Evolutionary conservation across 2,888 invertebrate genomes (phyloP), one percentile per base, ranked within the genome.

Genomic region (Pemphredon lugubris): DNA sequence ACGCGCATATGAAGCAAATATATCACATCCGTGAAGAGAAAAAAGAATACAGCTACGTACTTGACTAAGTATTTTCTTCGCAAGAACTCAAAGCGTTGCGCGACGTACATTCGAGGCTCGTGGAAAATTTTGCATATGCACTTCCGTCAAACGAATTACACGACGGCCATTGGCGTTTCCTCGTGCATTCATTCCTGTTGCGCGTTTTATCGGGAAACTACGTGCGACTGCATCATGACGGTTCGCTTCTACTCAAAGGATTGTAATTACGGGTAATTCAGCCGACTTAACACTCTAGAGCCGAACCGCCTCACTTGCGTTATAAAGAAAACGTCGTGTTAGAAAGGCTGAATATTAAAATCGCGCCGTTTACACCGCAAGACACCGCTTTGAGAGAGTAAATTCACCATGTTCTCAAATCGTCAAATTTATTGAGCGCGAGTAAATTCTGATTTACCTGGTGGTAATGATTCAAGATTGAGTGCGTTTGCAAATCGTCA

Each of bases 241-340:
- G 40, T 40, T 18, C 18, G 40, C 9, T 18, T 40, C 40, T 40
- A 40, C 16, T 40, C 40, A 40, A 40, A 40, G 40, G 40, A 40
- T 40, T 40, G 40, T 40, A 40, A 40, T 40, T 40, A 40, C 40
- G 40, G 40, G 40, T 40, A 40, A 40, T 40, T 40, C 40, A 9
- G 40, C 14, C 16, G 40, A 40, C 40, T 40, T 40, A 40, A 40
- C 40, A 40, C 40, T 40, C 16, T 40, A 40, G 40, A 40, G 40
- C 40, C 16, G 9, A 16, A 16, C 14, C 40, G 16, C 16, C 9
- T 40, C 16, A 40, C 40, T 40, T 40, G 40, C 40, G 40, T 9
- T 40, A 14, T 40, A 40, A 16, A 16, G 40, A 40, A 40, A 40
- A 40, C 40, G 16, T 6, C 40, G 16, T 14, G 40, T 40, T 14